phyloP scores from a whole-genome alignment of 2,113 vertebrate species.

The Ceyx cyanopectus region DNA sequence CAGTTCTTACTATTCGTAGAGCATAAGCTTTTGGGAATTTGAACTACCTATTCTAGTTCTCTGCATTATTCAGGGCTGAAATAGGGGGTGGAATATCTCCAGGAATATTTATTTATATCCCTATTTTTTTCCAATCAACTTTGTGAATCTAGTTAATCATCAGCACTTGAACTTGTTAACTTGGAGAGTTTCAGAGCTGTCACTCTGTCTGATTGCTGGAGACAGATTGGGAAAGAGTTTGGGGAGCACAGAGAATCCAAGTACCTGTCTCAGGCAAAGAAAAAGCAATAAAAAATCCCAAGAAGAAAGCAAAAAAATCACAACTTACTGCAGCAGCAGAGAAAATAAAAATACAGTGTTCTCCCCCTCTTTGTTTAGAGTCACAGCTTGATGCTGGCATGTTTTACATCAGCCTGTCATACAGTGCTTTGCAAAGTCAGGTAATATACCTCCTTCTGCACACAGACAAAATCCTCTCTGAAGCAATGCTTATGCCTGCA shows the following conservation, averaged over 20 bases:
- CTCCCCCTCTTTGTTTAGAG: conserved; percentile 56
- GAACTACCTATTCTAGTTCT: neutral
- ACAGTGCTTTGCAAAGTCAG: neutral
- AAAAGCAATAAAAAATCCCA: neutral
- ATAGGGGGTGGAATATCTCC: conserved; percentile 76
- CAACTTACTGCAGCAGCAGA: conserved; percentile 22
- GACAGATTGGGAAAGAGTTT: conserved; percentile 35
- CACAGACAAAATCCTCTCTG: neutral
- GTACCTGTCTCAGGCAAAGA: conserved; percentile 1
- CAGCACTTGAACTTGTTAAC: conserved; percentile 76
- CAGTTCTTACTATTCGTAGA: neutral
- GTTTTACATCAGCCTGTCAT: conserved; percentile 64
- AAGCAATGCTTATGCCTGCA: neutral
- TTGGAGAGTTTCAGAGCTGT: conserved; percentile 54
- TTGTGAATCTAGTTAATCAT: conserved; percentile 80
- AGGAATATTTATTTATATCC: conserved; percentile 88
- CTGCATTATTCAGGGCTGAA: neutral
- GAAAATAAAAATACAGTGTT: conserved; percentile 53
- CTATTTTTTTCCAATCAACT: conserved; percentile 80
- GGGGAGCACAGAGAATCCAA: conserved; percentile 31
- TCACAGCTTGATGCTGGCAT: conserved; percentile 66
- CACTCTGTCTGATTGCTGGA: conserved; percentile 70
- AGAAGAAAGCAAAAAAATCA: neutral
- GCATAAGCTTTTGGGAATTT: neutral
- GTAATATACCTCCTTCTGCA: conserved; percentile 21